phyloP scores from a whole-genome alignment of 1,140 invertebrate species.

The Phthorimaea operculella region DNA sequence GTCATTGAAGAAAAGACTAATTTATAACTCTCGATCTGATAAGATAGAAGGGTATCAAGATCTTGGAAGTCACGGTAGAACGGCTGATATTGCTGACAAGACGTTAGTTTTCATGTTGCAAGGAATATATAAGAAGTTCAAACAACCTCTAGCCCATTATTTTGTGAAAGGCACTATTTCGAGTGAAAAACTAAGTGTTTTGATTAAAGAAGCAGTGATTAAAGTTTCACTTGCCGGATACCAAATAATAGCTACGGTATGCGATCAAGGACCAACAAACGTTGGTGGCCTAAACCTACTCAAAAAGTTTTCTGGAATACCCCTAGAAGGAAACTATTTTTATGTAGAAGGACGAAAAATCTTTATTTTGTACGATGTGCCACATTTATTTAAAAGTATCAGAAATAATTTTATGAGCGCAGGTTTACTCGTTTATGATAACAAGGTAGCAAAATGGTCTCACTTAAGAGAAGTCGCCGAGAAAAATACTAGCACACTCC shows the following conservation, averaged over 20 bases:
- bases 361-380: slow-evolving; percentile 13
- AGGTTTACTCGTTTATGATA: slow-evolving; percentile 10
- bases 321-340: slow-evolving; percentile 11
- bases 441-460: slow-evolving; percentile 12
- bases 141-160: slow-evolving; percentile 14
- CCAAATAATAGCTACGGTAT: slow-evolving; percentile 19
- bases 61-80: slow-evolving; percentile 7
- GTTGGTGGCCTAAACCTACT: slow-evolving; percentile 13
- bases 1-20: slow-evolving; percentile 9
- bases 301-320: slow-evolving; percentile 7
- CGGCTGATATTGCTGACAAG: slow-evolving; percentile 6
- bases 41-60: slow-evolving; percentile 13
- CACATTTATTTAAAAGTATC: slow-evolving; percentile 12
- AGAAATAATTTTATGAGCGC: slow-evolving; percentile 15
- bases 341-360: slow-evolving; percentile 9
- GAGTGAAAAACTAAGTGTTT: slow-evolving; percentile 6
- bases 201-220: slow-evolving; percentile 13
- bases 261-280: slow-evolving; percentile 22
- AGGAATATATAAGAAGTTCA: slow-evolving; percentile 11
- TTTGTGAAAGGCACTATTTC: slow-evolving; percentile 14
- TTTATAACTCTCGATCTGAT: slow-evolving; percentile 6
- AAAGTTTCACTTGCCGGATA: slow-evolving; percentile 6
- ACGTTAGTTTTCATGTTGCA: slow-evolving; percentile 12
- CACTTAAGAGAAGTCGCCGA: slow-evolving; percentile 13
- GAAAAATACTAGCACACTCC: slow-evolving; percentile 14